These are phyloP conservation scores for Nixonia krombeini DNA, from an alignment of 1,140 invertebrate genomes.

Conservation along the genomic window DNA sequence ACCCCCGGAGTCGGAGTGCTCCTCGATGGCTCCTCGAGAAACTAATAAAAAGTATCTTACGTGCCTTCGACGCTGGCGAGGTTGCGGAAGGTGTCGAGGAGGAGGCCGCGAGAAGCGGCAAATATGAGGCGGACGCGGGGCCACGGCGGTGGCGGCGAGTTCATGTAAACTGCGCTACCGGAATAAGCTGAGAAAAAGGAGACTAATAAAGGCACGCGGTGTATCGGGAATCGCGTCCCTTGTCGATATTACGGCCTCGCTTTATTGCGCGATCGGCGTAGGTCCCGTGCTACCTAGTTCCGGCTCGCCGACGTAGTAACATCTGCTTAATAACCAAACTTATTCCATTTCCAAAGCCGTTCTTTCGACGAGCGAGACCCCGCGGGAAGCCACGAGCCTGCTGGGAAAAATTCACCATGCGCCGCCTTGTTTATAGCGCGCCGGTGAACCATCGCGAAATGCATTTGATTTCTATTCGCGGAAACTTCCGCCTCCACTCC, in stretches of 20 bases:
- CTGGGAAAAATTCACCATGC: slow-evolving; percentile 38
- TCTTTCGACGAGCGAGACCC: slow-evolving; percentile 9
- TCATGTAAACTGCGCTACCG: background rate
- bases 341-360: slow-evolving; percentile 56
- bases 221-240: background rate
- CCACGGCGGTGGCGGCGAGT: slow-evolving; percentile 8
- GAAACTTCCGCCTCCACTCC: background rate
- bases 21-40: slow-evolving; percentile 49
- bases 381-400: slow-evolving; percentile 29
- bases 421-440: slow-evolving; percentile 46
- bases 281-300: background rate
- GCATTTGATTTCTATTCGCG: slow-evolving; percentile 19
- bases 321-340: slow-evolving; percentile 63
- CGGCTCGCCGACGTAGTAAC: slow-evolving; percentile 26
- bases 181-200: background rate
- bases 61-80: slow-evolving; percentile 3
- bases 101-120: background rate
- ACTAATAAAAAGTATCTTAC: slow-evolving; percentile 58
- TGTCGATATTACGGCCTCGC: slow-evolving; percentile 46
- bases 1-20: no score
- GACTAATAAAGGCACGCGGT: background rate
- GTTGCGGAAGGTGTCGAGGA: slow-evolving; percentile 12
- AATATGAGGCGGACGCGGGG: slow-evolving; percentile 8
- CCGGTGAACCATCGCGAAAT: no score
- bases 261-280: slow-evolving; percentile 48